Conservation (phyloP, 2,888 invertebrate genomes). For the Muschampia plurimacula region DNA sequence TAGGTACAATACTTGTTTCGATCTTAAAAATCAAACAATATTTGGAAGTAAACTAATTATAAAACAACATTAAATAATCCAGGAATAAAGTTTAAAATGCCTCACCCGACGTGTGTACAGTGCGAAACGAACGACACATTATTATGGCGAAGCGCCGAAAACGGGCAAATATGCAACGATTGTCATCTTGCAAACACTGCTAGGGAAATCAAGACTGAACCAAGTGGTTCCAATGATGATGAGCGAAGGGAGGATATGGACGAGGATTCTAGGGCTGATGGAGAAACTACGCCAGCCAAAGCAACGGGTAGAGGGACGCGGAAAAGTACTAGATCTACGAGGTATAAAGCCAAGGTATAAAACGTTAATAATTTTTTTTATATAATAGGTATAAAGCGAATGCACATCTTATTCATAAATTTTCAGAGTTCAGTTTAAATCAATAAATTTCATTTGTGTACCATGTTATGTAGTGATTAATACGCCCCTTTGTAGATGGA, state of each 20-base stretch:
- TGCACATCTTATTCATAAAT: too few relatives aligned
- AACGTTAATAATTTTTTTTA: too few relatives aligned
- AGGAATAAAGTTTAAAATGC: constrained; percentile 64
- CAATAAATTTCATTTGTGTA: too few relatives aligned
- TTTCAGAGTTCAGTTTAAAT: too few relatives aligned
- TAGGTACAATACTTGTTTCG: too few relatives aligned
- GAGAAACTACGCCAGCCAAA: constrained; percentile 73
- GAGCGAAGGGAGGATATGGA: constrained; percentile 67
- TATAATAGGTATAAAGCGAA: too few relatives aligned
- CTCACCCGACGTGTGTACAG: constrained; percentile 88
- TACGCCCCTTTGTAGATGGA: too few relatives aligned
- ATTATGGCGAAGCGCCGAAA: constrained; percentile 91
- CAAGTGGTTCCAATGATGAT: constrained; percentile 48
- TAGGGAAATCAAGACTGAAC: constrained; percentile 61
- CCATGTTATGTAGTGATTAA: too few relatives aligned
- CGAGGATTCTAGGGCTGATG: constrained; percentile 56
- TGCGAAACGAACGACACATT: constrained; percentile 89
- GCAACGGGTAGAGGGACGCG: constrained; percentile 83
- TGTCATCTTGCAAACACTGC: constrained; percentile 86
- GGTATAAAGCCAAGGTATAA: constrained; percentile 81
- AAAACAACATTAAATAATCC: constrained; percentile 33
- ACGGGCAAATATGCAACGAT: constrained; percentile 91
- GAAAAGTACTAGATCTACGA: constrained; percentile 86
- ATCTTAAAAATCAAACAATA: too few relatives aligned
- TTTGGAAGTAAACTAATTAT: background rate